Conservation (phyloP, 35 echinoderm and acorn worm genomes). For the Patiria miniata region DNA sequence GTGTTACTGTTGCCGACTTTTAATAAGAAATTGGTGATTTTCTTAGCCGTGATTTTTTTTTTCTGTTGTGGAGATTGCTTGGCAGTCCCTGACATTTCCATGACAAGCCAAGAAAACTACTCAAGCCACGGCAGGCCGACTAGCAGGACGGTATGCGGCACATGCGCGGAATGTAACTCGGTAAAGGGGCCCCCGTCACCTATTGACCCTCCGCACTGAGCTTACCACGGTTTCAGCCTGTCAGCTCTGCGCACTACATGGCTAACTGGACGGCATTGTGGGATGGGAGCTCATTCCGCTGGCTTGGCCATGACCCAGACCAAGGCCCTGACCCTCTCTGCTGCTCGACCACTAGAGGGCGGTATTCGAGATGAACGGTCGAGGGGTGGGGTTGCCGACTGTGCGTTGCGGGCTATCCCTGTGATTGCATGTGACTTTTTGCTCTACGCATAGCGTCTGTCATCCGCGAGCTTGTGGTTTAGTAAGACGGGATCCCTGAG, state of each 20-base stretch:
- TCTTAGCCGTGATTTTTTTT: neutral
- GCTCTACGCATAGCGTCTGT: constrained; percentile 1
- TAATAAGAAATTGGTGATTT: too few species aligned
- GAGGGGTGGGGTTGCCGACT: neutral
- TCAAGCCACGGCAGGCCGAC: neutral
- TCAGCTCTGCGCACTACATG: neutral
- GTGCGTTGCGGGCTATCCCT: neutral
- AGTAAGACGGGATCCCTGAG: neutral
- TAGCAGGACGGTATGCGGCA: constrained; percentile 8
- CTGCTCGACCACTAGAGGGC: neutral
- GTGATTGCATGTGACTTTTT: neutral
- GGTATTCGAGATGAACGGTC: neutral
- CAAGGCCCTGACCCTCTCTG: neutral
- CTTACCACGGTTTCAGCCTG: neutral
- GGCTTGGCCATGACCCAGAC: neutral
- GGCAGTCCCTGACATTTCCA: constrained; percentile 13
- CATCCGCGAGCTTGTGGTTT: constrained; percentile 15
- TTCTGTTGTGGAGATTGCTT: neutral
- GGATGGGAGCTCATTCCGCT: neutral
- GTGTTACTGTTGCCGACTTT: neutral
- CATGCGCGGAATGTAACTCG: constrained; percentile 17
- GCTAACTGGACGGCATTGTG: neutral
- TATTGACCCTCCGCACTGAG: constrained; percentile 12
- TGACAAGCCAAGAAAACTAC: constrained; percentile 15
- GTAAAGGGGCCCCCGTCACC: constrained; percentile 21